Evolutionary conservation across 2,113 vertebrate species (phyloP).

Genomic region (Chionodraco myersi): DNA sequence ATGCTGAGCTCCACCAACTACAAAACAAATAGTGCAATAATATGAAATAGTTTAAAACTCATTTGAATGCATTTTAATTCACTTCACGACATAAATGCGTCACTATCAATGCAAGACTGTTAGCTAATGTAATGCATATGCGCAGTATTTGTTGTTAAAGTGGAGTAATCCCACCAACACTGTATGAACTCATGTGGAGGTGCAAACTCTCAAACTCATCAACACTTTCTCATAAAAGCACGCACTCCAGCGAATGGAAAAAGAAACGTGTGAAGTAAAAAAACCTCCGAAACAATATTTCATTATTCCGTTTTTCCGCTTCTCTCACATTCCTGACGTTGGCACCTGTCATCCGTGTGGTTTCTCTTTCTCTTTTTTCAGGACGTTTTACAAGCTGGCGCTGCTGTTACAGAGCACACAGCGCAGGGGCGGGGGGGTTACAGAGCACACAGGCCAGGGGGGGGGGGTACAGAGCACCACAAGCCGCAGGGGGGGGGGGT

Average conservation of each 20-base stretch:
- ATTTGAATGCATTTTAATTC: too few species aligned
- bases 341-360: conserved; percentile 80
- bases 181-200: neutral
- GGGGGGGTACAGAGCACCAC: too few species aligned
- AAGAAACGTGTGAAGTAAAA: neutral
- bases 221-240: neutral
- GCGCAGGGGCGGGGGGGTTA: conserved; percentile 4
- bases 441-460: too few species aligned
- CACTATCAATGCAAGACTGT: too few species aligned
- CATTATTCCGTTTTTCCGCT: conserved; percentile 45
- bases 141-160: neutral
- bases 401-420: conserved; percentile 66
- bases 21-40: too few species aligned
- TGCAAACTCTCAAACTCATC: neutral
- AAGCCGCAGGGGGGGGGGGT: too few species aligned
- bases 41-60: too few species aligned
- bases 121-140: too few species aligned
- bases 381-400: conserved; percentile 63
- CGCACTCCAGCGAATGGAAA: neutral
- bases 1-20: too few species aligned
- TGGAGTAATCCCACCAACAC: neutral
- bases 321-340: conserved; percentile 63
- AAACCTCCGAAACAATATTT: conserved; percentile 44
- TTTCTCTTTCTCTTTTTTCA: conserved; percentile 61
- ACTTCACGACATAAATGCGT: too few species aligned